Evolutionary conservation across 1,140 invertebrate genomes (phyloP).

Genomic region (Drosophila kurseongensis): DNA sequence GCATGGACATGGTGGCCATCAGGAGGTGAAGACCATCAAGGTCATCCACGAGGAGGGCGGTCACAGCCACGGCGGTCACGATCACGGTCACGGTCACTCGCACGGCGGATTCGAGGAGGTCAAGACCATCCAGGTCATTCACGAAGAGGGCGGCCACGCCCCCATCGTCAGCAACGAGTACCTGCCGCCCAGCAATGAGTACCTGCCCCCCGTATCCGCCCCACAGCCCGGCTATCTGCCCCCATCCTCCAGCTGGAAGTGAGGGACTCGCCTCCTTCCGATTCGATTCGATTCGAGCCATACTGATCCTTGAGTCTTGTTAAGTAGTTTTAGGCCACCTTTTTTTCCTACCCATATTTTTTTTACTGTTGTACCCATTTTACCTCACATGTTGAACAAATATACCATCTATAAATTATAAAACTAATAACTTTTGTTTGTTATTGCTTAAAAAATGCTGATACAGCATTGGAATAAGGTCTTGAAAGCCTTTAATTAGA

Average conservation of each 20-base stretch:
- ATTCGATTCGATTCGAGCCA: slow-evolving; percentile 53
- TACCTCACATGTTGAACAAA: slow-evolving; percentile 22
- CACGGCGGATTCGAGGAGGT: slow-evolving; percentile 51
- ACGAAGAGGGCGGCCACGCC: slow-evolving; percentile 49
- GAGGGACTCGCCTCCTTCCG: slow-evolving; percentile 33
- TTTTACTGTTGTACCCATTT: slow-evolving; percentile 60
- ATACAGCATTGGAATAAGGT: too few species aligned
- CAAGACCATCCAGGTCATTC: slow-evolving; percentile 73
- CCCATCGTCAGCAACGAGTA: neutral
- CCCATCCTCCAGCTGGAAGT: slow-evolving; percentile 68
- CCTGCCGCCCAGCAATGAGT: slow-evolving; percentile 57
- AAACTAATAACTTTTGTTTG: neutral
- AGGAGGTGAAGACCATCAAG: slow-evolving; percentile 71
- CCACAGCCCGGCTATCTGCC: slow-evolving; percentile 65
- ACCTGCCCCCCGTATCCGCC: slow-evolving; percentile 50
- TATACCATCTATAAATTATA: slow-evolving; percentile 48
- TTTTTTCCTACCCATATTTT: slow-evolving; percentile 60
- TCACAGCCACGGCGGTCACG: slow-evolving; percentile 37
- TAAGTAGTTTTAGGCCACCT: slow-evolving; percentile 70
- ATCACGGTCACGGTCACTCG: slow-evolving; percentile 31
- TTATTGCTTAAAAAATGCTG: too few species aligned
- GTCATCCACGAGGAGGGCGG: slow-evolving; percentile 74
- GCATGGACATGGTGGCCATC: slow-evolving; percentile 45
- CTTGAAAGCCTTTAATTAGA: too few species aligned
- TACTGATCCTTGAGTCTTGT: slow-evolving; percentile 56